These are phyloP conservation scores for Drosophila antonietae DNA, from an alignment of 2,888 invertebrate genomes.

Conservation along the genomic window DNA sequence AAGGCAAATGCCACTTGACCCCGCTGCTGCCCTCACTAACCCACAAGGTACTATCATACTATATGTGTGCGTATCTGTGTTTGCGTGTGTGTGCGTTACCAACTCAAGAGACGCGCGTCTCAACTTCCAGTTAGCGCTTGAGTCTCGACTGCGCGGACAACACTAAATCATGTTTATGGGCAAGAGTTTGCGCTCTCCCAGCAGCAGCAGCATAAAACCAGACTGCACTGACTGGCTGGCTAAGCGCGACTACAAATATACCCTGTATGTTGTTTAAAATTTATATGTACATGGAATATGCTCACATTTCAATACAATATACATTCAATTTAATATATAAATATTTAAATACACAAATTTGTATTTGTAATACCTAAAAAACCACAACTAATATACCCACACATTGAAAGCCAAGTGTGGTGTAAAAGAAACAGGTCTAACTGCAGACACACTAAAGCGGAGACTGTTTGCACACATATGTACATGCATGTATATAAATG, in stretches of 20 bases:
- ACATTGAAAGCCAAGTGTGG: background rate
- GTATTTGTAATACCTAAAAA: background rate
- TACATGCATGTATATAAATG: background rate
- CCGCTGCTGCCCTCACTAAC: slow-evolving; percentile 26
- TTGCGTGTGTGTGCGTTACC: slow-evolving; percentile 30
- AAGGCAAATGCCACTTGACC: slow-evolving; percentile 37
- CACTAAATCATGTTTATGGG: slow-evolving; percentile 60
- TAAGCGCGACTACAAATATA: background rate
- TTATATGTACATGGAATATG: background rate
- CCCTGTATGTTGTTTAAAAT: background rate
- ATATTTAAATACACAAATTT: background rate
- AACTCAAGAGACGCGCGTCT: slow-evolving; percentile 52
- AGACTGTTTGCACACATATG: slow-evolving; percentile 10
- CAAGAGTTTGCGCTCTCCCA: slow-evolving; percentile 36
- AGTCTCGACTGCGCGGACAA: slow-evolving; percentile 30
- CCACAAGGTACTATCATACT: background rate
- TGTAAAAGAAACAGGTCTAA: slow-evolving; percentile 47
- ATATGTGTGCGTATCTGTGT: background rate
- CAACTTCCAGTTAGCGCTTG: slow-evolving; percentile 35
- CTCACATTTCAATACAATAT: background rate
- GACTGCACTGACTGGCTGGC: background rate
- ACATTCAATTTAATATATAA: background rate
- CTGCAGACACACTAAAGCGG: slow-evolving; percentile 49
- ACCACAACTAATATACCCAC: background rate
- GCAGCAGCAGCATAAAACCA: slow-evolving; percentile 28